Evolutionary conservation across 2,113 vertebrate species (phyloP).

Genomic region (Pandion haliaetus): DNA sequence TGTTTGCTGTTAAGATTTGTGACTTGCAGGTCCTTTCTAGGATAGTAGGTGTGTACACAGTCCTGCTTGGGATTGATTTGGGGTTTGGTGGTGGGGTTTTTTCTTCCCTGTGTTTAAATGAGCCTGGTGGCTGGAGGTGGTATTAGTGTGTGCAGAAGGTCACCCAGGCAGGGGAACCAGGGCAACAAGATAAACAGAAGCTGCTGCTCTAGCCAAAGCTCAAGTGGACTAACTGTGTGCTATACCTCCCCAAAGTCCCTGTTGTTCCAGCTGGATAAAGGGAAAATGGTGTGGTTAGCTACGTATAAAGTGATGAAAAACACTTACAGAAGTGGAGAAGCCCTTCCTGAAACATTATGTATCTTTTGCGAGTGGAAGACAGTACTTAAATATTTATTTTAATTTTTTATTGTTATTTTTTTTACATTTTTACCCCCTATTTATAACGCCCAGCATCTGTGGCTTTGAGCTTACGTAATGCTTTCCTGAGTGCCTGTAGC

Average conservation of each 20-base stretch:
- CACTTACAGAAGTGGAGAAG: not conserved
- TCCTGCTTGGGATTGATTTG: not conserved
- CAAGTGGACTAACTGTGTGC: not conserved
- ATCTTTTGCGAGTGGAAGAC: not conserved
- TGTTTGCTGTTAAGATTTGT: not conserved
- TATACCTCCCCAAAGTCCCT: not conserved
- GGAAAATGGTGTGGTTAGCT: not conserved
- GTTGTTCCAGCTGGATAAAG: not conserved
- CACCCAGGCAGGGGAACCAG: not conserved
- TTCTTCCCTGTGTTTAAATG: not conserved
- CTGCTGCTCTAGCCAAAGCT: not conserved
- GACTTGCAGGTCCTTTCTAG: not conserved
- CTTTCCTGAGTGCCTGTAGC: not conserved
- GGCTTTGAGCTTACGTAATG: not conserved
- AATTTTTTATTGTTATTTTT: not conserved
- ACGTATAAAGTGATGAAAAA: not conserved
- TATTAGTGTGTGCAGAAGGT: not conserved
- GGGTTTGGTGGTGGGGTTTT: not conserved
- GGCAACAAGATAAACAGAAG: not conserved
- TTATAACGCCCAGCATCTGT: not conserved
- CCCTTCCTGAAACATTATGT: not conserved
- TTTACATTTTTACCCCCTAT: not conserved
- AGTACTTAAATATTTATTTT: not conserved
- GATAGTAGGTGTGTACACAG: not conserved
- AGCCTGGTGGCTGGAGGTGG: not conserved